Base-by-base conservation (phyloP, 2,797 vertebrate species). In the Vultur gryphus region DNA sequence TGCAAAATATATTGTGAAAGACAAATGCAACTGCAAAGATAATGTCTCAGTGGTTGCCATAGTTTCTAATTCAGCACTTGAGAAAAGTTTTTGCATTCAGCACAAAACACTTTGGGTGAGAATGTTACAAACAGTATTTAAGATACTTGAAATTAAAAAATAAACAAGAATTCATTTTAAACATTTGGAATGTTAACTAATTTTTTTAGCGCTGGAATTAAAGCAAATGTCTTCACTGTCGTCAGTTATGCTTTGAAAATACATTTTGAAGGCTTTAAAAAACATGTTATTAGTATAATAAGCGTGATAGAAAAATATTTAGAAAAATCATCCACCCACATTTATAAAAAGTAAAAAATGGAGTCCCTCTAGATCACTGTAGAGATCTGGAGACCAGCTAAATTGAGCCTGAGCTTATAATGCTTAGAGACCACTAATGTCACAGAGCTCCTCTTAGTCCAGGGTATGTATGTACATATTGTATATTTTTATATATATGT, bases 11-110 rank as follows among this genome's bases (percentile, higher is more conserved):
- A 29, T 37, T 82, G 35, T 80, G 93, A 91, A 87, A 78, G 33
- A 76, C 41, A 33, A 95, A 80, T 31, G 39, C 65, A 80, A 54
- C 39, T 82, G 46, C 67, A 84, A 92, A 96, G 78, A 77, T 77
- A 81, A 64, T 84, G 55, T 61, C 67, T 94, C n/a, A 28, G 59
- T 91, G 72, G 88, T 96, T 97, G 75, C 89, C 75, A 91, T 94
- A 92, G 95, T 95, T 96, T 97, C 91, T 93, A 80, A 67, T 71
- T 90, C 43, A 78, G 69, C 65, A 71, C 35, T 83, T 55, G 37
- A 94, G 78, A 66, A 86, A 95, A 94, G 62, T 93, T 94, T 92
- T 72, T 94, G 28, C 37, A 54, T 89, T 89, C 35, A 81, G 65
- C 79, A 71, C 16, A 64, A 70, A 96, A 35, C 14, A 37, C n/a